Evolutionary conservation across 2,888 invertebrate genomes (phyloP).

Genomic region (Ennomos quercinarius): DNA sequence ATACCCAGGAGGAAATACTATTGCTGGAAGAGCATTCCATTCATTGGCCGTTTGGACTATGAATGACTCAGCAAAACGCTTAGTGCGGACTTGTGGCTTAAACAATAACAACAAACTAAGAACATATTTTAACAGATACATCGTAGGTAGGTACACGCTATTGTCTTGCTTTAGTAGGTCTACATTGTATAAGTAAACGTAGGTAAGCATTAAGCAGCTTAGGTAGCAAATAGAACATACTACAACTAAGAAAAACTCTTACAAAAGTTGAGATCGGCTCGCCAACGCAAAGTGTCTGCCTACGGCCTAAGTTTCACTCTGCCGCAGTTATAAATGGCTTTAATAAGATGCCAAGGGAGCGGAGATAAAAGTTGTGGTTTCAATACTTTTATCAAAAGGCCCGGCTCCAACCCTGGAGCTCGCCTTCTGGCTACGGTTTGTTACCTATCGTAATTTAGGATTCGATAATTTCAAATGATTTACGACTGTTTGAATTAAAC

Average conservation of each 20-base stretch:
- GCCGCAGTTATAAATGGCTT: conserved; percentile 39
- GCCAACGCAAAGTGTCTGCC: conserved; percentile 28
- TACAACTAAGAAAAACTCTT: conserved; percentile 22
- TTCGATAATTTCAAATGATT: conserved; percentile 41
- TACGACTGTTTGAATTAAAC: conserved; percentile 37
- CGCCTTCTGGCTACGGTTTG: conserved; percentile 41
- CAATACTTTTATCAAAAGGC: conserved; percentile 51
- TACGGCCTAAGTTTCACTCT: conserved; percentile 33
- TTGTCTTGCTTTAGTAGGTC: too few relatives aligned
- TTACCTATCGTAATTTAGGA: conserved; percentile 40
- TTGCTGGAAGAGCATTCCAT: too few relatives aligned
- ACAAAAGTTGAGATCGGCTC: conserved; percentile 28
- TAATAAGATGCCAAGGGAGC: conserved; percentile 50
- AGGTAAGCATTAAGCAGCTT: conserved; percentile 1
- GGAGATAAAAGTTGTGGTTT: conserved; percentile 50
- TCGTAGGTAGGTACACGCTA: too few relatives aligned
- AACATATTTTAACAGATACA: too few relatives aligned
- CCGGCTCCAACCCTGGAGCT: conserved; percentile 34
- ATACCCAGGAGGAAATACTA: too few relatives aligned
- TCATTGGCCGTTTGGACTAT: too few relatives aligned
- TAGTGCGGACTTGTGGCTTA: too few relatives aligned
- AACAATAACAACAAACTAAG: too few relatives aligned
- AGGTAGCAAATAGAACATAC: conserved; percentile 10
- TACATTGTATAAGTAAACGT: background rate
- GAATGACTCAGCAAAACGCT: too few relatives aligned